Evolutionary conservation across 53 echinoderm and acorn worm genomes (phyloP).

Genomic region (Temnopleurus reevesii): DNA sequence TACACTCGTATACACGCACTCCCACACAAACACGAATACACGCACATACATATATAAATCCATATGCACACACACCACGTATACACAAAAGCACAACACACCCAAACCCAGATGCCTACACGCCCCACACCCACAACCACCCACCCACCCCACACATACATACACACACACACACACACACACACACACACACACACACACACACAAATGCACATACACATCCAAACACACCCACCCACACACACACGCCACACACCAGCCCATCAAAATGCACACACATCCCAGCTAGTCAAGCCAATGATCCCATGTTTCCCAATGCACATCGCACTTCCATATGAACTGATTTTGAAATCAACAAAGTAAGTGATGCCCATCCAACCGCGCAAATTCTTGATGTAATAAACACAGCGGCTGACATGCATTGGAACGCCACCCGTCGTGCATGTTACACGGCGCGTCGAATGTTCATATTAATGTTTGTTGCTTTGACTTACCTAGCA

Average conservation of each 20-base stretch:
- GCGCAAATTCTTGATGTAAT: conserved; percentile 43
- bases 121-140: no score
- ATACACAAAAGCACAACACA: no score
- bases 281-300: background rate
- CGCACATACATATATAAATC: no score
- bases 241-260: background rate
- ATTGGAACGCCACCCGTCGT: background rate
- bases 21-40: no score
- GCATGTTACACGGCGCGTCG: conserved; percentile 1
- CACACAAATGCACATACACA: no score
- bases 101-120: no score
- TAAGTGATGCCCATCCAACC: background rate
- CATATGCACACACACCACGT: no score
- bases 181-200: background rate
- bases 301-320: background rate
- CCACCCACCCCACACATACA: background rate
- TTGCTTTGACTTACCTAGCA: no score
- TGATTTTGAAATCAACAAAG: background rate
- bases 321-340: background rate
- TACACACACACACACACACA: background rate
- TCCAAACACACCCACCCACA: no score
- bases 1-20: no score
- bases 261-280: no score
- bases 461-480: no score
- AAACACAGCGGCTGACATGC: conserved; percentile 27